These are phyloP conservation scores for Limanda limanda DNA, from an alignment of 2,113 vertebrate species.

Conservation along the genomic window DNA sequence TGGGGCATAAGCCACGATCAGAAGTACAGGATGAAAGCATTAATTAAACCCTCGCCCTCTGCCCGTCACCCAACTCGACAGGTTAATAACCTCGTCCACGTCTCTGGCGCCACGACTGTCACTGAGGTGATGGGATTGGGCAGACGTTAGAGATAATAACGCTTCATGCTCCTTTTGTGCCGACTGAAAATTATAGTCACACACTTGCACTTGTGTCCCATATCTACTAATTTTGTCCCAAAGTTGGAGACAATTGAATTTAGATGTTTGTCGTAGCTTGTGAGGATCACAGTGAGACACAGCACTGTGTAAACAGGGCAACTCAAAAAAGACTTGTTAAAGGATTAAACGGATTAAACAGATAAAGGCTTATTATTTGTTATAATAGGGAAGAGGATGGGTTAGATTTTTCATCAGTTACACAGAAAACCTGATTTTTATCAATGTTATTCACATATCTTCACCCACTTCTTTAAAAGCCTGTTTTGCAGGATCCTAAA, in stretches of 20 bases:
- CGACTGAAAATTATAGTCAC: constrained; percentile 38
- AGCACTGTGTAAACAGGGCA: too few relatives aligned
- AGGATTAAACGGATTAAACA: too few relatives aligned
- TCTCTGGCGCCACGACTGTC: constrained; percentile 55
- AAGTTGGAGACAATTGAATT: background rate
- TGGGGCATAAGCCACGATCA: background rate
- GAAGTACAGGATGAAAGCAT: constrained; percentile 40
- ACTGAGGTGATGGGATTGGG: constrained; percentile 42
- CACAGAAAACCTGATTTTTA: too few relatives aligned
- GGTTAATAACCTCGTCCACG: constrained; percentile 61
- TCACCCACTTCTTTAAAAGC: too few relatives aligned
- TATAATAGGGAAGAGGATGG: too few relatives aligned
- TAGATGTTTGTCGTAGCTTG: constrained; percentile 9
- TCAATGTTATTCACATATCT: too few relatives aligned
- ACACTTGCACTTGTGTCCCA: constrained; percentile 2
- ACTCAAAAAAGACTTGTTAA: too few relatives aligned
- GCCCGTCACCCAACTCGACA: constrained; percentile 48
- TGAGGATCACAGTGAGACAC: background rate
- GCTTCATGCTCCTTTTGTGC: constrained; percentile 35
- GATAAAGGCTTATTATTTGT: too few relatives aligned
- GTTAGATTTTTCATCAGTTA: too few relatives aligned
- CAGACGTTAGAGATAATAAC: constrained; percentile 58
- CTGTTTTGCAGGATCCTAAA: too few relatives aligned
- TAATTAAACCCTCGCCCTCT: constrained; percentile 59
- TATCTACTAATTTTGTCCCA: constrained; percentile 32